A percentile compares a stretch with the other conserved stretches of the same genome.
Evolutionary conservation across 1,140 invertebrate genomes (phyloP).

Genomic region (Chironomus tepperi): DNA sequence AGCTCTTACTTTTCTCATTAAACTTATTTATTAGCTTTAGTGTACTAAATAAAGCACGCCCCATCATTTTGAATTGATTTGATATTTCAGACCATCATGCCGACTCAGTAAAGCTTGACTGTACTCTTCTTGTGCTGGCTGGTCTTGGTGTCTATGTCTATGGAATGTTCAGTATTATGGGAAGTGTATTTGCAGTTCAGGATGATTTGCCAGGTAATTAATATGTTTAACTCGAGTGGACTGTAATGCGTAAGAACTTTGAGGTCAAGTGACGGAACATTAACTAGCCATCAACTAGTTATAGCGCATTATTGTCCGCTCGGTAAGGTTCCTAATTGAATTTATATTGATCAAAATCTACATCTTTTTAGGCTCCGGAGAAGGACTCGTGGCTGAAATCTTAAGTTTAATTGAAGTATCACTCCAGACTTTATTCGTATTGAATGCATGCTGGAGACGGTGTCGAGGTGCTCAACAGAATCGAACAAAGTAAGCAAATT

Average conservation of each 20-base stretch:
- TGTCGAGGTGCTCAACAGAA: constrained; percentile 46
- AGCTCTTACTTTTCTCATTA: too few species aligned
- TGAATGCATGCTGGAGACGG: constrained; percentile 65
- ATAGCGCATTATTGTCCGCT: too few species aligned
- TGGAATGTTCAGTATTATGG: constrained; percentile 70
- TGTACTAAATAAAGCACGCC: too few species aligned
- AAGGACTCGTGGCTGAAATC: constrained; percentile 24
- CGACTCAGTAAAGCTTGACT: constrained; percentile 56
- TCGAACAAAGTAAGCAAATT: constrained; percentile 44
- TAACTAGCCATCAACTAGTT: too few species aligned
- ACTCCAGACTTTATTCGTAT: constrained; percentile 61
- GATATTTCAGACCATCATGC: neutral
- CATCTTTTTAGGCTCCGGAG: neutral
- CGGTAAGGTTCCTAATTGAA: too few species aligned
- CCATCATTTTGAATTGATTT: neutral
- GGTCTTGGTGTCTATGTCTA: constrained; percentile 77
- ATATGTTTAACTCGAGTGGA: constrained; percentile 1
- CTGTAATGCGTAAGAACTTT: too few species aligned
- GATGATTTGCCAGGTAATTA: constrained; percentile 17
- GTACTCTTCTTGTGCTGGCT: constrained; percentile 68
- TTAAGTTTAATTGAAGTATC: constrained; percentile 66
- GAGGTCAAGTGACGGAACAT: too few species aligned
- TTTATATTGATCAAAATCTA: neutral
- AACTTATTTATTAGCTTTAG: too few species aligned
- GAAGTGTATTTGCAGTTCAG: constrained; percentile 42